These are phyloP conservation scores for Lathamus discolor DNA, from an alignment of 2,113 vertebrate species.

Conservation along the genomic window DNA sequence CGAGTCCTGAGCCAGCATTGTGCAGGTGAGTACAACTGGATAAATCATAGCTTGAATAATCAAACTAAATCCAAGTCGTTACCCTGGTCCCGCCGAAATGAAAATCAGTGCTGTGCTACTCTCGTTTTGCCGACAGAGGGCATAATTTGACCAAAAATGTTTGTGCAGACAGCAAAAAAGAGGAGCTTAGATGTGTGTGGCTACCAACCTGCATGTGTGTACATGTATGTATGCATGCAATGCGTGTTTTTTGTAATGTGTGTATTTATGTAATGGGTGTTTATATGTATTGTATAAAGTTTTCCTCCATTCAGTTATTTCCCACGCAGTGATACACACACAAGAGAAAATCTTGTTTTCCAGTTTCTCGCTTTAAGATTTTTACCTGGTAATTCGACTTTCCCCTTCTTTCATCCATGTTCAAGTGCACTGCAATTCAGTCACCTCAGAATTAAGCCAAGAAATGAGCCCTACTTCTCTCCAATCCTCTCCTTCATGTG, in stretches of 20 bases:
- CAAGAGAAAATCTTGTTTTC: not conserved
- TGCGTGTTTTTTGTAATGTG: too few species aligned
- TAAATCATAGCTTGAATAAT: not conserved
- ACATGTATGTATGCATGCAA: not conserved
- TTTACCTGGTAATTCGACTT: not conserved
- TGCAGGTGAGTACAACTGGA: not conserved
- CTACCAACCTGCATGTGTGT: not conserved
- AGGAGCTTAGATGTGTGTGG: not conserved
- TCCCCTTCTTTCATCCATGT: not conserved
- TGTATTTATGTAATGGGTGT: not conserved
- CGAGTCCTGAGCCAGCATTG: not conserved
- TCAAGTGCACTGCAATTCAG: not conserved
- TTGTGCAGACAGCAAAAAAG: not conserved
- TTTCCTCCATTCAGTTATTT: not conserved
- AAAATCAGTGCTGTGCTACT: not conserved
- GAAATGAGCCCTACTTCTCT: not conserved
- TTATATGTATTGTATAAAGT: not conserved
- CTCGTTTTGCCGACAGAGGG: not conserved
- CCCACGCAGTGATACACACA: not conserved
- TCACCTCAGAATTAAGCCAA: not conserved
- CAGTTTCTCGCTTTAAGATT: not conserved
- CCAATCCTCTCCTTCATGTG: fast-evolving
- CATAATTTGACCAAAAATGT: not conserved
- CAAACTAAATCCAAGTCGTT: not conserved
- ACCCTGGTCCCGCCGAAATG: not conserved